Conservation (phyloP, 35 echinoderm and acorn worm species). For the Ptychodera flava region DNA sequence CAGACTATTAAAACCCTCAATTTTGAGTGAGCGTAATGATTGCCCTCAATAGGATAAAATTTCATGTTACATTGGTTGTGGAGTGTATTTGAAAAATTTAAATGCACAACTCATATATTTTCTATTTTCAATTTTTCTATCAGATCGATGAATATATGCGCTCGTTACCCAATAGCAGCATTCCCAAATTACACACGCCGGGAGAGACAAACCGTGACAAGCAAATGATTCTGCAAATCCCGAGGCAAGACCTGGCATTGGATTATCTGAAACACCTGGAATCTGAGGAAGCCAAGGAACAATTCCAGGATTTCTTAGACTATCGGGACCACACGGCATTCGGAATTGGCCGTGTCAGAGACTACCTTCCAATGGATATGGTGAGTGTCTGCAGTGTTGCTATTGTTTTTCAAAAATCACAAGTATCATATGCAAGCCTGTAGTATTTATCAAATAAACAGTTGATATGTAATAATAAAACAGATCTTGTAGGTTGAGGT, state of each 20-base stretch:
- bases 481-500: too few relatives aligned
- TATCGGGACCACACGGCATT: constrained; percentile 84
- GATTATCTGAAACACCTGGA: constrained; percentile 75
- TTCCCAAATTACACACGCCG: constrained; percentile 83
- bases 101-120: too few relatives aligned
- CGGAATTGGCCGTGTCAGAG: constrained; percentile 73
- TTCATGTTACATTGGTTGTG: too few relatives aligned
- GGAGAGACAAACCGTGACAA: constrained; percentile 89
- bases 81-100: too few relatives aligned
- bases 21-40: too few relatives aligned
- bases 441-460: too few relatives aligned
- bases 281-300: constrained; percentile 61
- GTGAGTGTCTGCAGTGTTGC: constrained; percentile 30
- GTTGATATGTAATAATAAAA: too few relatives aligned
- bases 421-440: too few relatives aligned
- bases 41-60: too few relatives aligned
- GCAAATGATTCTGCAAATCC: constrained; percentile 94
- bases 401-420: not conserved
- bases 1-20: too few relatives aligned
- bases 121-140: constrained; percentile 13
- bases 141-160: constrained; percentile 99
- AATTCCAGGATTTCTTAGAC: constrained; percentile 88
- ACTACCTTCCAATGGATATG: constrained; percentile 86
- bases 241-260: constrained; percentile 79
- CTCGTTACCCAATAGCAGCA: constrained; percentile 82